These are phyloP conservation scores for Andrena haemorrhoa DNA, from an alignment of 2,888 invertebrate species.

Conservation along the genomic window DNA sequence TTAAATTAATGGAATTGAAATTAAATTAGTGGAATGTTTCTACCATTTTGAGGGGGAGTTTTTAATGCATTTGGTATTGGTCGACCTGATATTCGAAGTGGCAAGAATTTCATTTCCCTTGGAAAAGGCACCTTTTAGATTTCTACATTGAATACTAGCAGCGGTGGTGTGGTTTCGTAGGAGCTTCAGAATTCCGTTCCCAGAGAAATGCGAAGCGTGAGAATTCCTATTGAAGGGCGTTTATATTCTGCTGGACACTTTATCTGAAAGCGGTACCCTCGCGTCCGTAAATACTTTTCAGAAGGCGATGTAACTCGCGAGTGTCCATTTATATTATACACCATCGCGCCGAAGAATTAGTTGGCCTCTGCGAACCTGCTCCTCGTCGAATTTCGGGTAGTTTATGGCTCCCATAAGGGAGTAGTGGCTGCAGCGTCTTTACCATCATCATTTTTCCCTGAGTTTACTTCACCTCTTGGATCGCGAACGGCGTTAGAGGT, in stretches of 20 bases:
- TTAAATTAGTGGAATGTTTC: too few species aligned
- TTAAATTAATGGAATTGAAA: too few species aligned
- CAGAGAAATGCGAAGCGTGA: not conserved
- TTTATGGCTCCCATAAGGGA: constrained; percentile 46
- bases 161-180: not conserved
- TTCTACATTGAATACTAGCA: not conserved
- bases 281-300: not conserved
- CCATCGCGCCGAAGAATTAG: constrained; percentile 30
- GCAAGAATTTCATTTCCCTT: not conserved
- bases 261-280: constrained; percentile 14
- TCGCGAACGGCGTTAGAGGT: constrained; percentile 17
- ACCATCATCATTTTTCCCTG: constrained; percentile 53
- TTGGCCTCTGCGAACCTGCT: constrained; percentile 3
- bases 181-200: not conserved
- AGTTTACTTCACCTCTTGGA: constrained; percentile 15
- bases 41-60: too few species aligned
- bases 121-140: not conserved
- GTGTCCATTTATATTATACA: constrained; percentile 37
- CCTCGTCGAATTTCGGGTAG: constrained; percentile 44
- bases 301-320: not conserved
- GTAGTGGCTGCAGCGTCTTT: constrained; percentile 12
- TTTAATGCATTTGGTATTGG: not conserved
- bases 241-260: not conserved
- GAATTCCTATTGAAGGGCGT: not conserved
- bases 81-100: not conserved